phyloP scores from a whole-genome alignment of 2,797 vertebrate species.

The Buphagus erythrorhynchus region DNA sequence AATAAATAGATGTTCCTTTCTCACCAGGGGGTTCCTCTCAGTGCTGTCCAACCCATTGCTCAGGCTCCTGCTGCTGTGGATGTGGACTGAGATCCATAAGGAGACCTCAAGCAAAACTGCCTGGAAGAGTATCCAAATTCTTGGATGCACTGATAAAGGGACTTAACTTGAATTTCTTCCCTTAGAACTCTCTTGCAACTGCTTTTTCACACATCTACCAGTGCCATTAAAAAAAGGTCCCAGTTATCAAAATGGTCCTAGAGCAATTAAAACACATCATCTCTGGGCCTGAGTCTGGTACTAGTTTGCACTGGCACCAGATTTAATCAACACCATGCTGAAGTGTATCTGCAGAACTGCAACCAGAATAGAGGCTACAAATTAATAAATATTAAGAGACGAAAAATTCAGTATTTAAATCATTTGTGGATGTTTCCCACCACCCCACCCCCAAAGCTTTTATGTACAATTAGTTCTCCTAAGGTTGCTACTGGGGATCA shows the following conservation, averaged over 20 bases:
- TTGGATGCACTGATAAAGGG: background rate
- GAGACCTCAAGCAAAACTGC: background rate
- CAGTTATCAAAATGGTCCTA: background rate
- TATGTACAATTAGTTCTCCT: background rate
- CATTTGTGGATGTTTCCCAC: background rate
- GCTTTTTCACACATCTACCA: background rate
- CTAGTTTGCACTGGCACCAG: background rate
- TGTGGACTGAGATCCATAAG: background rate
- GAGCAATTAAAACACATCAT: background rate
- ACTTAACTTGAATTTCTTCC: background rate
- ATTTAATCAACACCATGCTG: background rate
- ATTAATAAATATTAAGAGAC: background rate
- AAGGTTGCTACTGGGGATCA: background rate
- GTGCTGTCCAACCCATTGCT: fast-evolving
- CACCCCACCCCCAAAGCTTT: background rate
- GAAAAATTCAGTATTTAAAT: background rate
- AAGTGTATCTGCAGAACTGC: background rate
- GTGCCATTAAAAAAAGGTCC: background rate
- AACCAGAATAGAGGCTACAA: background rate
- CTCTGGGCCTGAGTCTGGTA: background rate
- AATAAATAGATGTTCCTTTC: background rate
- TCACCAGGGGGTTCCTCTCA: fast-evolving
- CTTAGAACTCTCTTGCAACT: background rate
- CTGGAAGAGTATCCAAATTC: background rate
- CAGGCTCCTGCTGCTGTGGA: background rate